phyloP scores from a whole-genome alignment of 2,888 invertebrate species.

The Poecilus cupreus region DNA sequence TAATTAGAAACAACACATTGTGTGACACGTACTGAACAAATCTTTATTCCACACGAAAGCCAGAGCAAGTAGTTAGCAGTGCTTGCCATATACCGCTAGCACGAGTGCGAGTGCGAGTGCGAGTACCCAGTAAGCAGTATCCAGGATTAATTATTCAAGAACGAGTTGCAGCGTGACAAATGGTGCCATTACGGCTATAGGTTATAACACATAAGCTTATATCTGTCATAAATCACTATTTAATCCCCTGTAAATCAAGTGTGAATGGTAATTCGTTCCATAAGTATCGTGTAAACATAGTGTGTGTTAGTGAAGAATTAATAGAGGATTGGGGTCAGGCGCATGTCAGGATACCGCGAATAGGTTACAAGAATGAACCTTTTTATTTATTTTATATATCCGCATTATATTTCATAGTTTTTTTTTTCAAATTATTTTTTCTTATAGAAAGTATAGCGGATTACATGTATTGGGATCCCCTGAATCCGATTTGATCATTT shows the following conservation, averaged over 20 bases:
- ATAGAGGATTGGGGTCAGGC: neutral
- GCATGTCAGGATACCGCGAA: too few relatives aligned
- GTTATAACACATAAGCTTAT: slow-evolving; percentile 41
- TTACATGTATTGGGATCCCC: too few relatives aligned
- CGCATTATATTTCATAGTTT: too few relatives aligned
- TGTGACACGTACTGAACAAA: neutral
- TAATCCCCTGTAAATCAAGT: slow-evolving; percentile 44
- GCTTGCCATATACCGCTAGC: too few relatives aligned
- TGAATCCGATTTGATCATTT: too few relatives aligned
- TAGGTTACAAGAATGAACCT: too few relatives aligned
- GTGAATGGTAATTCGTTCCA: slow-evolving; percentile 26
- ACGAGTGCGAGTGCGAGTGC: neutral
- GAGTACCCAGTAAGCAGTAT: neutral
- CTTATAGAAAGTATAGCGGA: too few relatives aligned
- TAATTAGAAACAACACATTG: neutral
- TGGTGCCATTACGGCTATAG: slow-evolving; percentile 37
- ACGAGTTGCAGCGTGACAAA: slow-evolving; percentile 26
- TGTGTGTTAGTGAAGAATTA: slow-evolving; percentile 4
- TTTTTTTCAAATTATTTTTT: too few relatives aligned
- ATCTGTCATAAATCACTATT: slow-evolving; percentile 32
- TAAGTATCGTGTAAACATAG: slow-evolving; percentile 38
- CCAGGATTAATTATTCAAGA: slow-evolving; percentile 33
- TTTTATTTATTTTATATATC: too few relatives aligned
- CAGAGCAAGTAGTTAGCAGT: neutral
- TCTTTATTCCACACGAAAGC: neutral